Conservation (phyloP, 2,797 vertebrate species). For the Catostomus latipinnis region DNA sequence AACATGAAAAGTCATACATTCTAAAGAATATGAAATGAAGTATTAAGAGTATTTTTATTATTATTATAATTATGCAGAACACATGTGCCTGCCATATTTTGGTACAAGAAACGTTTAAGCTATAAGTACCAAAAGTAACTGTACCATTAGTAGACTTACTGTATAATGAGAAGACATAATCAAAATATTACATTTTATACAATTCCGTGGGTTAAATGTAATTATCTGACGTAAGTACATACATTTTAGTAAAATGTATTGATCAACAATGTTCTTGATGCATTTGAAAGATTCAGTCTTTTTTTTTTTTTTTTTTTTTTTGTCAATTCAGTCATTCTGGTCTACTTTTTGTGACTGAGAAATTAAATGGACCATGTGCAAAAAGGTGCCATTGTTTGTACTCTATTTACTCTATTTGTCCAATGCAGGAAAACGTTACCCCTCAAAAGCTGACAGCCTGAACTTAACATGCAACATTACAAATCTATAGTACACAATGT, state of each 20-base stretch:
- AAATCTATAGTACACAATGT: constrained; percentile 22
- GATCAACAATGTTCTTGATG: too few relatives aligned
- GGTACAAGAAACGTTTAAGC: too few relatives aligned
- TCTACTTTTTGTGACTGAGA: background rate
- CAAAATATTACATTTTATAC: too few relatives aligned
- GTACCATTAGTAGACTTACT: too few relatives aligned
- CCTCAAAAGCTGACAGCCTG: background rate
- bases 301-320: background rate
- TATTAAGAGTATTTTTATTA: too few relatives aligned
- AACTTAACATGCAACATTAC: constrained; percentile 34
- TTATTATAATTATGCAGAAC: too few relatives aligned
- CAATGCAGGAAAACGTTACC: background rate
- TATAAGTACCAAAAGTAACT: too few relatives aligned
- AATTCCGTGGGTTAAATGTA: too few relatives aligned
- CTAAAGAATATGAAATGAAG: background rate
- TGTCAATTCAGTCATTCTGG: background rate
- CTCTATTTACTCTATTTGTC: background rate
- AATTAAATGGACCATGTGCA: background rate
- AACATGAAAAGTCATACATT: background rate
- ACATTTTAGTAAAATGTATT: too few relatives aligned
- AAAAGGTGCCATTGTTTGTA: constrained; percentile 15
- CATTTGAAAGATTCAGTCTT: background rate
- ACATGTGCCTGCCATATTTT: too few relatives aligned
- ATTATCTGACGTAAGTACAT: too few relatives aligned
- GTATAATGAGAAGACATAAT: too few relatives aligned